Evolutionary conservation across 2,888 invertebrate species (phyloP), one percentile per base, ranked within the genome.

Genomic region (Tenthredo notha): DNA sequence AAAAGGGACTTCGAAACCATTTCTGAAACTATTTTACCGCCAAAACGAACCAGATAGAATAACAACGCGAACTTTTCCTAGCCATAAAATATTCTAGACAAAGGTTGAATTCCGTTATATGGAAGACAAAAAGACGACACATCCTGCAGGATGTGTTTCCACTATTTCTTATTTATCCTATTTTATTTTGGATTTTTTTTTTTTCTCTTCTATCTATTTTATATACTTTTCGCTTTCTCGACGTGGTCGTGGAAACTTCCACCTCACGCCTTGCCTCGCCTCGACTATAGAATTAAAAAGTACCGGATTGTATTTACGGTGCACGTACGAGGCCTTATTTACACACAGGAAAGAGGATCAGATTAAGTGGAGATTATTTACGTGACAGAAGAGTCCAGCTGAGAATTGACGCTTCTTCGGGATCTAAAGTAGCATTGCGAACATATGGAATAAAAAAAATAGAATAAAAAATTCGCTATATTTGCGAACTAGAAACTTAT

Each of bases 361-460:
- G 77, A 77, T 77, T 77, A 74, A 50, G 77, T 33, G 47, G 54
- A 77, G 50, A 77, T 77, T 77, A 77, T 77, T 77, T 77, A 77
- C 77, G 77, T 77, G 77, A 77, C 77, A 33, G 77, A 77, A 50
- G 9, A 25, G 50, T 50, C 77, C 33, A 18, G 74, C 12, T 21
- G 12, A 25, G 74, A 74, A 74, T 21, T 40, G 40, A 74, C 74
- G 74, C 40, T 25, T 7, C 43, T 74, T 74, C 74, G n/a, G 15
- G 21, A 40, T 74, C 74, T 18, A 43, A 21, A 67, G 33, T 6
- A 67, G 33, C 67, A 18, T 33, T 33, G 4, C 67, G 18, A 67
- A 18, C 74, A 37, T 7, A 37, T 37, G 37, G 7, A 37, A 37
- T 37, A 7, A 37, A 43, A 1, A 10, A 21, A 25, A 21, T 40